Base-by-base conservation (phyloP, 2,888 invertebrate species). In the Morpho deidamia region DNA sequence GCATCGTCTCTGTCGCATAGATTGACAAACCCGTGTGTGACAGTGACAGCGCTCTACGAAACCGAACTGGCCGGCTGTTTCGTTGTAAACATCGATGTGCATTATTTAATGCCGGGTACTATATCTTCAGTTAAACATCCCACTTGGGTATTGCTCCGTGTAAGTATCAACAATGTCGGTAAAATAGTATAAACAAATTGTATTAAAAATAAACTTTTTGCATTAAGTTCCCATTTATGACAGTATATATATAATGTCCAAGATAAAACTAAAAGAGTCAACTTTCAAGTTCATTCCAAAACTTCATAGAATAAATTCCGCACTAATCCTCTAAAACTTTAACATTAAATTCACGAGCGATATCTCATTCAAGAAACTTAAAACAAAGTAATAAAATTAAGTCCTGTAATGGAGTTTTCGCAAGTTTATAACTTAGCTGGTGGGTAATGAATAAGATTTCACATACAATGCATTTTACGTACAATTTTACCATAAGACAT, bases 391-490 rank as follows among this genome's bases (percentile, higher is more conserved):
- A 51, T 55, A 59, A 56, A 57, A 60, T 52, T 44, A 52, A 58
- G 54, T 55, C 47, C 48, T 52, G 54, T 58, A 59, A 60, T 56
- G 46, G 44, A 61, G 51, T 51, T 49, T 46, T 59, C 48, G 39
- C 49, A 43, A 55, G 51, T 56, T 54, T 43, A 54, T 44, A 49
- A 53, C 48, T 54, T 56, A 34, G 42, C 45, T 42, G 45, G 53
- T 11, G 40, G 51, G 39, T 54, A 56, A 51, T 55, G 53, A 46
- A 52, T 57, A 59, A 59, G 56, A 57, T 57, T 53, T 60, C 55
- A 50, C 44, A 54, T 14, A 11, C 12, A 41, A 5, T 76, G 72
- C 71, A 68, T 69, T 72, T 66, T 64, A 65, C 66, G 66, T 75
- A 76, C 76, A 74, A 76, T 79, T 44, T 44, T 23, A 37, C 37